phyloP scores from a whole-genome alignment of 2,113 vertebrate species.

The Isichthys henryi region DNA sequence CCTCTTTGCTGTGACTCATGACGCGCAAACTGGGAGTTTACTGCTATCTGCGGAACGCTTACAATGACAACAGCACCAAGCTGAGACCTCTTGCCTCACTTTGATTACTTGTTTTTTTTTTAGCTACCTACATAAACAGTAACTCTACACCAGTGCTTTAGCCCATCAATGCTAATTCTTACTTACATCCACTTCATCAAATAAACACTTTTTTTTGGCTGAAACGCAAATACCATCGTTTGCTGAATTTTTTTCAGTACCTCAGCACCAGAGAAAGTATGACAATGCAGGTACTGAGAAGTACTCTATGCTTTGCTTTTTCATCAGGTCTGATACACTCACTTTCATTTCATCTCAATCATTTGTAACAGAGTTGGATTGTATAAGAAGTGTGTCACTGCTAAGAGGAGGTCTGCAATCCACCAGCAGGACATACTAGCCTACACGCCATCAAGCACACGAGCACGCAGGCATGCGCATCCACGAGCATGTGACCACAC shows the following conservation, averaged over 20 bases:
- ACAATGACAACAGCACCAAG: background rate
- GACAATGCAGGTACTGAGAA: background rate
- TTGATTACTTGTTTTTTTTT: background rate
- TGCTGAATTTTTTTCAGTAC: background rate
- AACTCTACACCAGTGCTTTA: background rate
- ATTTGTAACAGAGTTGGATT: background rate
- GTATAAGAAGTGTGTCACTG: background rate
- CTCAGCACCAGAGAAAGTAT: background rate
- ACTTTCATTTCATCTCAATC: background rate
- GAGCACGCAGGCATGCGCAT: background rate
- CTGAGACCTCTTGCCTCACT: background rate
- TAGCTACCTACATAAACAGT: background rate
- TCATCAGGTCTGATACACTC: background rate
- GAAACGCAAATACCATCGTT: background rate
- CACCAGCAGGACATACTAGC: background rate
- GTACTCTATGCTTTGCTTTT: background rate
- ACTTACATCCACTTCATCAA: background rate
- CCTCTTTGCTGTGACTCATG: background rate
- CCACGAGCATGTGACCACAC: background rate
- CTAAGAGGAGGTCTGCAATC: background rate
- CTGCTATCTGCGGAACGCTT: background rate
- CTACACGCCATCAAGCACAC: background rate
- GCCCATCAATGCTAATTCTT: background rate
- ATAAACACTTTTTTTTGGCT: background rate
- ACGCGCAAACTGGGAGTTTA: background rate